Evolutionary conservation across 2,113 vertebrate genomes (phyloP).

Genomic region (Tupaia tana): DNA sequence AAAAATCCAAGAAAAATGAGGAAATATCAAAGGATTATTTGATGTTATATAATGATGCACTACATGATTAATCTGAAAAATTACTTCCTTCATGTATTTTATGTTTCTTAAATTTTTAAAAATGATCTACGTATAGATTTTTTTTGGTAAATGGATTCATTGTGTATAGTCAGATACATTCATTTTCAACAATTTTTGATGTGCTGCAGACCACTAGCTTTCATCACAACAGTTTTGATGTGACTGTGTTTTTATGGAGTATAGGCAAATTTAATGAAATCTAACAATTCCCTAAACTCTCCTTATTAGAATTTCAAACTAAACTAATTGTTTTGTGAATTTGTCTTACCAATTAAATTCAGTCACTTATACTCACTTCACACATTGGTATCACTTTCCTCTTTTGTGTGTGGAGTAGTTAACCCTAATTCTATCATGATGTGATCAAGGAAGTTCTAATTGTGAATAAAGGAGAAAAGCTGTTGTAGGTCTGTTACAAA

Average conservation of each 20-base stretch:
- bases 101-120: neutral
- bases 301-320: conserved; percentile 4
- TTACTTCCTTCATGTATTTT: neutral
- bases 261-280: neutral
- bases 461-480: neutral
- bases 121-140: neutral
- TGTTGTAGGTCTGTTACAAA: neutral
- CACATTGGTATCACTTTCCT: neutral
- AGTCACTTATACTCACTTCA: conserved; percentile 34
- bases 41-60: neutral
- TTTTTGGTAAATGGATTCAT: neutral
- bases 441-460: neutral
- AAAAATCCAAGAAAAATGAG: neutral
- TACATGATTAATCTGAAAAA: neutral
- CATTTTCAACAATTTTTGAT: neutral
- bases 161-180: neutral
- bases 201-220: neutral
- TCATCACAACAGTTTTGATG: neutral
- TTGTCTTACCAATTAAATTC: neutral
- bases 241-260: neutral
- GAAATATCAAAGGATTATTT: neutral
- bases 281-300: neutral
- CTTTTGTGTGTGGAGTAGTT: neutral
- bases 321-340: neutral
- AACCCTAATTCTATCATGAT: neutral